Evolutionary conservation across 2,113 vertebrate genomes (phyloP), one percentile per base, ranked within the genome.

Genomic region (Dromas ardeola): DNA sequence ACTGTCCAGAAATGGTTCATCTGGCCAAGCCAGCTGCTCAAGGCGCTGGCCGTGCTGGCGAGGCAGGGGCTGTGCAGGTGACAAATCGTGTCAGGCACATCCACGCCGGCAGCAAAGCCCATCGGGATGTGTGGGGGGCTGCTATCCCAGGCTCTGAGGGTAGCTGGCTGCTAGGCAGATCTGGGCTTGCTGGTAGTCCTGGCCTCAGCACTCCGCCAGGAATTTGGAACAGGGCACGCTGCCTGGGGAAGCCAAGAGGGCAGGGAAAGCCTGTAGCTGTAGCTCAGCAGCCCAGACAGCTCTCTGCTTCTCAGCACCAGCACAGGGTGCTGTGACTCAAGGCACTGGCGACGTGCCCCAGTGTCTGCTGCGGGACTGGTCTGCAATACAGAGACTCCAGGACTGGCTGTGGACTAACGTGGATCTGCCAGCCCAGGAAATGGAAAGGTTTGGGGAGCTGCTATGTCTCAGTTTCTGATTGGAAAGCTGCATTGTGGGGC

Each of bases 1-100:
- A 38, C 45, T 62, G 27, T 43, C 61, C 56, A 45, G 59, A 59
- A 77, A 65, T 0, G 13, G 52, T 40, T 38, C 38, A 23, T 18
- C 13, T 6, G 9, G 47, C 52, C 42, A 47, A 10, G 66, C 34
- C 65, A 50, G 22, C 12, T 8, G 15, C 53, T 47, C 70, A 13
- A 49, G 62, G 26, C 2, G 3, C 34, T 2, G 7, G 71, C 67
- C 8, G 2, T 12, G 69, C 32, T 2, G 3, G 40, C 10, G 29
- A 53, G 22, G 25, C 53, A 40, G 17, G 10, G 49, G 19, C 62
- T 52, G 29, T 15, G 21, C 62, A 27, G 16, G 19, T 30, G 71
- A 72, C 72, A 86, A 73, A 61, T 13, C 3, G 3, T 8, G 25
- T 20, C 38, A 42, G 81, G n/a, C 38, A 69, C 26, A 49, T 29